A percentile compares a stretch with the other conserved stretches of the same genome.
Conservation (phyloP, 1,140 invertebrate species). For the Halesus radiatus region DNA sequence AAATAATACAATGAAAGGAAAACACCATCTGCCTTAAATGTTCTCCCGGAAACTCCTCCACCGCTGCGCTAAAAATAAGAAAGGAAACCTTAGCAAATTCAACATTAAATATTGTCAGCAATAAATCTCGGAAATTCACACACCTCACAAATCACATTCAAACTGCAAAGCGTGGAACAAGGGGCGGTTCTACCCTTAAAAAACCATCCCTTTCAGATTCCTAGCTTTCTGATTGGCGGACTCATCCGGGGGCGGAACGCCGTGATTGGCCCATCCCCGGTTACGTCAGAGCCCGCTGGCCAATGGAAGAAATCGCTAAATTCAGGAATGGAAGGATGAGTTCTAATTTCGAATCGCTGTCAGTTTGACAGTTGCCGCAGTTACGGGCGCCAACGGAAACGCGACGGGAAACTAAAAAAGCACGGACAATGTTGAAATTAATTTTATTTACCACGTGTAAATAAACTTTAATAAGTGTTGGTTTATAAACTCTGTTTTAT, state of each 20-base stretch:
- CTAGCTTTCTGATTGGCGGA: background rate
- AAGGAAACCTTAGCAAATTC: conserved; percentile 8
- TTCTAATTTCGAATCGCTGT: conserved; percentile 33
- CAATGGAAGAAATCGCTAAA: background rate
- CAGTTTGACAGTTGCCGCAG: conserved; percentile 39
- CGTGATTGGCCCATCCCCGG: conserved; percentile 7
- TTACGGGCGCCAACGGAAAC: conserved; percentile 20
- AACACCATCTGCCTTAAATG: background rate
- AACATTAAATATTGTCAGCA: conserved; percentile 14
- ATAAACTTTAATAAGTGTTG: too few relatives aligned
- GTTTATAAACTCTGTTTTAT: too few relatives aligned
- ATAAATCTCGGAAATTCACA: conserved; percentile 8
- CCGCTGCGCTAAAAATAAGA: conserved; percentile 9
- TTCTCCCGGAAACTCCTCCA: background rate
- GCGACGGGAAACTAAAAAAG: background rate
- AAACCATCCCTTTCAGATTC: background rate
- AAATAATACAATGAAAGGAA: too few relatives aligned
- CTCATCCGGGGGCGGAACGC: background rate
- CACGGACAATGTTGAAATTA: background rate
- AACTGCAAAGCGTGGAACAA: conserved; percentile 13
- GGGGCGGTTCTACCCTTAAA: background rate
- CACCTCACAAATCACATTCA: conserved; percentile 36
- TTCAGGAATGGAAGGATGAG: conserved; percentile 16
- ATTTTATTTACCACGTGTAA: too few relatives aligned
- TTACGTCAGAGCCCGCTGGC: conserved; percentile 24